These are phyloP conservation scores for Gymnogyps californianus DNA, from an alignment of 2,113 vertebrate species.

Conservation along the genomic window DNA sequence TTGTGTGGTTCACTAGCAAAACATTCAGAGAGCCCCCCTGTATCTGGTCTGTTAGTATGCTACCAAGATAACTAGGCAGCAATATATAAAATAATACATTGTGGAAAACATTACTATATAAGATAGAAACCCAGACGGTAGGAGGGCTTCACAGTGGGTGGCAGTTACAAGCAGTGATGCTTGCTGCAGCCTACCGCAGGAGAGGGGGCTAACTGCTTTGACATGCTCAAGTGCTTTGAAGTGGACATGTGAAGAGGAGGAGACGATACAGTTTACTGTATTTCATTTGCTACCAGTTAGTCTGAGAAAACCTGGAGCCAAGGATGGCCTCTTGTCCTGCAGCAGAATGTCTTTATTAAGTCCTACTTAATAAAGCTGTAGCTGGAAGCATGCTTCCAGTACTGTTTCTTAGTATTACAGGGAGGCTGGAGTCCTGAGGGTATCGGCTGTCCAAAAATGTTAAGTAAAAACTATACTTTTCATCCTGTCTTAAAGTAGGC, in stretches of 20 bases:
- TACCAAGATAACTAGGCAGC: background rate
- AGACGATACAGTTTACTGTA: fast-evolving
- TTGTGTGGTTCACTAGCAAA: background rate
- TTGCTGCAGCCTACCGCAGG: background rate
- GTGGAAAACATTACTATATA: background rate
- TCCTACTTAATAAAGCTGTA: background rate
- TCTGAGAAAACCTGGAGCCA: background rate
- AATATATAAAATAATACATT: too few relatives aligned
- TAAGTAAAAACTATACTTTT: background rate
- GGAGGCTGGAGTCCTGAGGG: background rate
- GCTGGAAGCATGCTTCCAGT: background rate
- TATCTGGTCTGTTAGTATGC: background rate
- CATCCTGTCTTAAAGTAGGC: background rate
- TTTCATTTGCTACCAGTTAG: background rate
- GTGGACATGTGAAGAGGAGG: background rate
- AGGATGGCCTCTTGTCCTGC: background rate
- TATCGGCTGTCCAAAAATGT: background rate
- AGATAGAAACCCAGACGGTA: background rate
- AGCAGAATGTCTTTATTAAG: background rate
- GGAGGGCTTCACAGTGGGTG: background rate
- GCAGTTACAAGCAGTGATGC: background rate
- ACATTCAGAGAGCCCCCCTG: fast-evolving
- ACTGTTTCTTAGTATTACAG: background rate
- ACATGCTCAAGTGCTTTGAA: background rate
- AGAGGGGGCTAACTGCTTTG: background rate